Evolutionary conservation across 2,113 vertebrate species (phyloP).

Genomic region (Dicrurus megarhynchus): DNA sequence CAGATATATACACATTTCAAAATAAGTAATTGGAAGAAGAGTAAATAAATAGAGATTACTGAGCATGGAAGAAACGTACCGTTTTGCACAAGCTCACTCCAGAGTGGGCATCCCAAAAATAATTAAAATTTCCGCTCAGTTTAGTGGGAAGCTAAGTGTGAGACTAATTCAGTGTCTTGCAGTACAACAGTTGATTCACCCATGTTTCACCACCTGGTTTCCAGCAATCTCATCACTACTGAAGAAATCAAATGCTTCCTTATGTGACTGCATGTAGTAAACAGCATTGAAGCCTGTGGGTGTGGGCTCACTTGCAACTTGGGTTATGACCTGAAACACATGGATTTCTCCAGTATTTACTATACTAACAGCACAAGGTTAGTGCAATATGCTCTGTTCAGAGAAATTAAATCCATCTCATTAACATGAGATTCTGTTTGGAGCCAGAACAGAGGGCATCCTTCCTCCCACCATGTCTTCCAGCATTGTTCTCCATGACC

Average conservation of each 20-base stretch:
- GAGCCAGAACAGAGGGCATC: not conserved
- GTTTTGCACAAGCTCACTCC: not conserved
- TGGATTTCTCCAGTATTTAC: not conserved
- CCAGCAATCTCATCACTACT: not conserved
- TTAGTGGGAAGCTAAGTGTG: not conserved
- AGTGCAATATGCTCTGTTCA: rapidly evolving
- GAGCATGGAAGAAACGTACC: not conserved
- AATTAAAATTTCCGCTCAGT: not conserved
- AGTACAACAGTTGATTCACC: not conserved
- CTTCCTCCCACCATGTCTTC: rapidly evolving
- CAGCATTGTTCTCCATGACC: too few species aligned
- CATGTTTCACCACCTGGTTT: not conserved
- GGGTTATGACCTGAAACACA: not conserved
- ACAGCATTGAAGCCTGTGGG: not conserved
- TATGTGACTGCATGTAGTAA: rapidly evolving
- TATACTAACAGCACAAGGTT: not conserved
- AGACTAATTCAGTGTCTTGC: not conserved
- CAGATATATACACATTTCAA: not conserved
- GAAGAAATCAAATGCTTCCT: not conserved
- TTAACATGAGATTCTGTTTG: not conserved
- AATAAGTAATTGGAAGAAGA: not conserved
- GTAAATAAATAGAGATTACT: not conserved
- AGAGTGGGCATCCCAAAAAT: not conserved
- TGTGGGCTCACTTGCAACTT: not conserved
- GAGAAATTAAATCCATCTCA: not conserved